Base-by-base conservation (phyloP, 2,797 vertebrate species). In the Anguilla marmorata region DNA sequence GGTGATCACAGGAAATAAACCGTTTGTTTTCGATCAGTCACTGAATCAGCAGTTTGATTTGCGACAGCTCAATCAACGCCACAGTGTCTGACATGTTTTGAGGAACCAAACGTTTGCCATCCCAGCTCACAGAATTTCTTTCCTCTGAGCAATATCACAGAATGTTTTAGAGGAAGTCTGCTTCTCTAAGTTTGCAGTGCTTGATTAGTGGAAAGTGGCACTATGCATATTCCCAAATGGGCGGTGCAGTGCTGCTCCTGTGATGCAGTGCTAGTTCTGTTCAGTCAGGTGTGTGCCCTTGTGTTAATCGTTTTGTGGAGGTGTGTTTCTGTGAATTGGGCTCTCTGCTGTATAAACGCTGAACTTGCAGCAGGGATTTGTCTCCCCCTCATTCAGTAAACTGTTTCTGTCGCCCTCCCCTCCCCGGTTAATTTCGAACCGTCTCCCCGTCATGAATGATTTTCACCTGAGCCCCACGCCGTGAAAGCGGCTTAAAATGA, bases 401-500 rank as follows among this genome's bases (percentile, higher is more conserved):
- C 82, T 82, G 37, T 21, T 50, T 83, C 0, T 83, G 5, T 83
- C 50, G 50, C 2, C 48, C 80, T 0, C 45, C 27, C 6, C n/a
- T 4, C 14, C 21, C 2, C 45, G 27, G 83, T 84, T 82, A 16
- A 14, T 84, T 54, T 84, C 45, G 50, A 54, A 58, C 21, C 19
- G 45, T 50, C 19, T 84, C 50, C 0, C 9, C 30, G 83, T 33
- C 9, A 30, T 27, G 30, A 84, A 33, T 56, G 3, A 84, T 84
- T 84, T 84, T 16, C 24, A 54, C 83, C 50, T 84, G 83, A 84
- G 50, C 52, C 82, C n/a, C n/a, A 84, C 52, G 1, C 83, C n/a
- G 21, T 4, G 83, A 30, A 14, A 84, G 50, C n/a, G 48, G 52
- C 52, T 27, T 56, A 54, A 33, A 56, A 19, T 84, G 21, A 33